Evolutionary conservation across 1,140 invertebrate genomes (phyloP), one percentile per base, ranked within the genome.

Genomic region (Pteromalus puparum): DNA sequence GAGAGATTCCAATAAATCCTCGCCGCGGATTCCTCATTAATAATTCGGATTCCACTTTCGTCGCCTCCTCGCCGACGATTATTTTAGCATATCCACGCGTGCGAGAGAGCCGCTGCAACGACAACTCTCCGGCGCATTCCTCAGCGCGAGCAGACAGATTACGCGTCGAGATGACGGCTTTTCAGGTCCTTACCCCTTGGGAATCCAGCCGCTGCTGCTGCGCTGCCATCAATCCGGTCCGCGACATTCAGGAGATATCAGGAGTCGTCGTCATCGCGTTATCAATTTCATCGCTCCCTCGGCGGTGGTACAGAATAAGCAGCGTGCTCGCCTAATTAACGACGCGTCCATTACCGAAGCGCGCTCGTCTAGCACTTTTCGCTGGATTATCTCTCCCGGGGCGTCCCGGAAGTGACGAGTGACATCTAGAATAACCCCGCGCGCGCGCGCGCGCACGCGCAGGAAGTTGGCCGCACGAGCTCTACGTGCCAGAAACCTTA

Each of bases 401-500:
- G 76, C 84, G 84, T 85, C 85, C 87, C 89, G 89, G 89, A 90
- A 90, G 88, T 85, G 86, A 87, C 85, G 86, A 89, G 87, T 89
- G 88, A 90, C 89, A 87, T 90, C 85, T 80, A 88, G 89, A 91
- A 91, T 91, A 91, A 90, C 87, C 86, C 81, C 18, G 21, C 21
- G 12, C 30, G 30, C 30, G 30, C n/a, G n/a, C n/a, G n/a, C n/a
- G n/a, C n/a, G n/a, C n/a, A n/a, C n/a, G 30, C 15, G 86, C 87
- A 90, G 90, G 88, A 90, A 87, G 83, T 89, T 88, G 86, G 86
- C 76, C 87, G 87, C 86, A 72, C 83, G 76, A 67, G 38, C 68
- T 34, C 61, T 84, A 88, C 79, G 83, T 89, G 90, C 88, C 90
- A 90, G 88, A 91, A 90, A 90, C 81, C 87, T 91, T 91, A 90